A percentile compares a stretch with the other conserved stretches of the same genome.
Evolutionary conservation across 2,113 vertebrate species (phyloP).

Genomic region (Amphiprion ocellaris): DNA sequence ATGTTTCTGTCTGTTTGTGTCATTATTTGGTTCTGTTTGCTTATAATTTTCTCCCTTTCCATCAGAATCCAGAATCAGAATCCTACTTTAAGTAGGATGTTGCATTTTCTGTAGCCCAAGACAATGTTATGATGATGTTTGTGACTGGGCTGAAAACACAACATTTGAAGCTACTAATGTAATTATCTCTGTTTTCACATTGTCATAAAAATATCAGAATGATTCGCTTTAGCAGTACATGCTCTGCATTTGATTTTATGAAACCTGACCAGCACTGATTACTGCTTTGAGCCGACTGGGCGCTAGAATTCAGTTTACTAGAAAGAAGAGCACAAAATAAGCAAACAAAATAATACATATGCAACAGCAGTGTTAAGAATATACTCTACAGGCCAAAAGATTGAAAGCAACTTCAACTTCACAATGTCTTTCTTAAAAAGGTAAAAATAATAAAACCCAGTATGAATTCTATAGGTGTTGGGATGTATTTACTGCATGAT

Average conservation of each 20-base stretch:
- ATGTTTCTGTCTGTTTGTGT: slow-evolving; percentile 27
- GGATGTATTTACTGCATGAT: too few relatives aligned
- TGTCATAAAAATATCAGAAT: too few relatives aligned
- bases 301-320: not conserved
- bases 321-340: not conserved
- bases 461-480: too few relatives aligned
- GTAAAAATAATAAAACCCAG: too few relatives aligned
- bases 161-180: not conserved
- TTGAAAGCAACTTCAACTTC: too few relatives aligned
- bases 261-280: not conserved
- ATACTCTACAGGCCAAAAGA: too few relatives aligned
- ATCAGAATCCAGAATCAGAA: not conserved
- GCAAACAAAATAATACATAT: not conserved
- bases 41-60: not conserved
- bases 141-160: too few relatives aligned
- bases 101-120: too few relatives aligned
- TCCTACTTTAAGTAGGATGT: too few relatives aligned
- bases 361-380: too few relatives aligned
- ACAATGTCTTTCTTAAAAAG: too few relatives aligned
- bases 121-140: too few relatives aligned
- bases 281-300: not conserved
- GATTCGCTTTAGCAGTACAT: not conserved
- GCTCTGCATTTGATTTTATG: not conserved
- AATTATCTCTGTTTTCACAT: not conserved
- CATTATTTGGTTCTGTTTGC: slow-evolving; percentile 26